These are phyloP conservation scores for Zygaena filipendulae DNA, from an alignment of 2,888 invertebrate genomes.

Conservation along the genomic window DNA sequence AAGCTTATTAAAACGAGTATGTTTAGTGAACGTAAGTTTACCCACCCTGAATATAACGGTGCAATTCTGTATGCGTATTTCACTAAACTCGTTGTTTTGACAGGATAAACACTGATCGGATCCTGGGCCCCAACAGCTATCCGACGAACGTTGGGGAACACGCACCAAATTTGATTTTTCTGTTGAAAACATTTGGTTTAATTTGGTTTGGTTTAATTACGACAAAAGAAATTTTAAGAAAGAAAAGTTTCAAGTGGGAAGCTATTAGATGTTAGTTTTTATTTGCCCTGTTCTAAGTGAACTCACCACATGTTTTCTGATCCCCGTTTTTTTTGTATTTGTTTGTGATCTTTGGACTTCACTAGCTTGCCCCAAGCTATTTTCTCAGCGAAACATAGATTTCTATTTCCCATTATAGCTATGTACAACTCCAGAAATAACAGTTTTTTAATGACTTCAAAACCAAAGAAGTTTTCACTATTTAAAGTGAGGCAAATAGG, in stretches of 20 bases:
- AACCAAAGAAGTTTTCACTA: conserved; percentile 90
- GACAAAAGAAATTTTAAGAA: too few species aligned
- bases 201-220: too few species aligned
- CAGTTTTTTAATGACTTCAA: conserved; percentile 84
- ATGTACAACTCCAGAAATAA: conserved; percentile 89
- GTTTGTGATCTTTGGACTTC: conserved; percentile 78
- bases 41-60: conserved; percentile 82
- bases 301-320: conserved; percentile 78
- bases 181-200: conserved; percentile 60
- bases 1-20: too few species aligned
- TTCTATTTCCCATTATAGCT: conserved; percentile 86
- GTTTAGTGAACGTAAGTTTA: too few species aligned
- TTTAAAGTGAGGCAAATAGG: conserved; percentile 88
- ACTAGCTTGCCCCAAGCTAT: conserved; percentile 87
- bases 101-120: conserved; percentile 91
- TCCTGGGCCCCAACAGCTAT: conserved; percentile 97
- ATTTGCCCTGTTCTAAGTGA: too few species aligned
- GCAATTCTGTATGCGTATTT: conserved; percentile 88
- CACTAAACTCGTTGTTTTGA: conserved; percentile 81
- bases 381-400: conserved; percentile 87
- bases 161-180: conserved; percentile 81
- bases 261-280: too few species aligned
- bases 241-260: too few species aligned
- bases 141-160: conserved; percentile 85
- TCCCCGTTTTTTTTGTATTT: conserved; percentile 80